Base-by-base conservation (phyloP, 2,797 vertebrate species). In the Rhinella marina region DNA sequence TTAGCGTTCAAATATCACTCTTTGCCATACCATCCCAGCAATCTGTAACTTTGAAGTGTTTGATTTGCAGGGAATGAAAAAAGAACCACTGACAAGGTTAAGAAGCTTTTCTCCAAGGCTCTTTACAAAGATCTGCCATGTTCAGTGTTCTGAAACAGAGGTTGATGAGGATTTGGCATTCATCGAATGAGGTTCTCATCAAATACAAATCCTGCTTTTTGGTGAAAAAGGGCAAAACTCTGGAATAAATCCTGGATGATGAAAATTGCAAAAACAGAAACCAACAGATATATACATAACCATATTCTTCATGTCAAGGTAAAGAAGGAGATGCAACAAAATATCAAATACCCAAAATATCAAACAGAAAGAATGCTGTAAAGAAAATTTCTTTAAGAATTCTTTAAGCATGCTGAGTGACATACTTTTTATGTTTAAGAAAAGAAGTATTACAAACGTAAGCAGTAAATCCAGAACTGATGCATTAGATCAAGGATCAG, bases 31-130 rank as follows among this genome's bases (percentile, higher is more conserved):
- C 23, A 52, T 12, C 11, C 56, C 72, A 85, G 72, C 1, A 25
- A 68, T 56, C 77, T 72, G 52, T 80, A 80, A 70, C 79, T 72
- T 23, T 80, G 52, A 80, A 32, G 62, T 70, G 29, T 81, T 32
- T 23, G 64, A 86, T 80, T 68, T 80, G 3, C n/a, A 48, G 62
- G 59, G 14, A 80, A 86, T 70, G 52, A 70, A 70, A 85, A 80
- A 80, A 80, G 21, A 86, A 48, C 29, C 29, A n/a, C 27, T 86
- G 85, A 86, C 85, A 80, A 86, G 77, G 85, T 86, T 86, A 81
- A 86, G 50, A 86, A 86, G 62, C 62, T 72, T 80, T 86, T 80
- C 13, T 86, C 21, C 62, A 70, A 86, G 29, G 52, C 61, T 80
- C 52, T 59, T 81, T 86, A 41, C 54, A 80, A 81, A 68, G 25